Evolutionary conservation across 2,888 invertebrate genomes (phyloP), one percentile per base, ranked within the genome.

Genomic region (Sympetrum striolatum): DNA sequence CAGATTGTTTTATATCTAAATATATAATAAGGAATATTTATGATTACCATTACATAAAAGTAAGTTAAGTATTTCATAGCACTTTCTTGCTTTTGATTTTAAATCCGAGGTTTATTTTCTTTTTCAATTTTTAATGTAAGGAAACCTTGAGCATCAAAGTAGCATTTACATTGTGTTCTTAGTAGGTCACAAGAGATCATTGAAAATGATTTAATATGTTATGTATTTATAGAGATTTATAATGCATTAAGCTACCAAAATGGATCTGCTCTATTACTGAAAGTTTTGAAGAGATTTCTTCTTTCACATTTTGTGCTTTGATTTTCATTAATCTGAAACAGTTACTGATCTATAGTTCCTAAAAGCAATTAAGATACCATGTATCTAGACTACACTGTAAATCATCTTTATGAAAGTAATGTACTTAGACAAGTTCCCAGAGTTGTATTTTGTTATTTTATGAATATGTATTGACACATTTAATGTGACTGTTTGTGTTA

Each of bases 301-400:
- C 37, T 86, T 37, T 82, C 18, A 58, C 82, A 64, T 10, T 25
- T 37, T 86, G 37, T 58, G n/a, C 64, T n/a, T 86, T 37, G 58
- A n/a, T 35, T 86, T 86, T 35, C 37, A 86, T 64, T 86, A 37
- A 86, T 86, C 86, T 60, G 86, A 86, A 86, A 60, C 86, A 86
- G 86, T 86, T 86, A 86, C 60, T 86, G 86, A 86, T 86, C 37
- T 86, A 86, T 86, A 86, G 86, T 86, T 86, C 86, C 86, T 86
- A 86, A 64, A 64, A 60, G 60, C 37, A 37, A 60, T 37, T 86
- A 86, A 60, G 39, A 60, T 86, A 86, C 25, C 73, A 31, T 64
- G 37, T 82, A 58, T 86, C 60, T 86, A 86, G 37, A 86, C 14
- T 86, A 86, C 22, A 22, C 58, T 86, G 86, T 64, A 60, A 86